Conservation (phyloP, 2,888 invertebrate species). For the Hecatera dysodea region DNA sequence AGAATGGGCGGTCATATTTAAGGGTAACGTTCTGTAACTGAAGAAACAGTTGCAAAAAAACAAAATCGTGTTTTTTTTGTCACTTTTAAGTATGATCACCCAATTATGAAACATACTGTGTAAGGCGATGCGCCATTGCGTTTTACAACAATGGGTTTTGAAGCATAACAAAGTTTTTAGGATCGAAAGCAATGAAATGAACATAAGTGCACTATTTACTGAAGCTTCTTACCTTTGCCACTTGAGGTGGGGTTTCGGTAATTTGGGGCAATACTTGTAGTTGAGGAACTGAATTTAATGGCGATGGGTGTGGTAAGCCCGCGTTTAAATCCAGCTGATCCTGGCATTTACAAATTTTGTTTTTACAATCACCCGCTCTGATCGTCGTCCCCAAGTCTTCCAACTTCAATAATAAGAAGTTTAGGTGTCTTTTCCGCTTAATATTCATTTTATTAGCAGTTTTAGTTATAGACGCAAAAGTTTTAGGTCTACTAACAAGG, state of each 20-base stretch:
- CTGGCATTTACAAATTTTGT: conserved; percentile 24
- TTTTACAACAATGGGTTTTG: not conserved
- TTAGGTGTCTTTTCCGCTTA: conserved; percentile 8
- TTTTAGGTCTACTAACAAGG: not conserved
- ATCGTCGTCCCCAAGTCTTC: conserved; percentile 9
- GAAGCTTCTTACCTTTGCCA: conserved; percentile 34
- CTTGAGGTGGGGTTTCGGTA: conserved; percentile 9
- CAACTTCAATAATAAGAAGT: conserved; percentile 42
- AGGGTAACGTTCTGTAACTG: too few relatives aligned
- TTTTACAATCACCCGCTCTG: conserved; percentile 11
- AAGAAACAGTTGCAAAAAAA: too few relatives aligned
- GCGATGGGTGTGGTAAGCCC: not conserved
- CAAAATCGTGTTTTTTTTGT: too few relatives aligned
- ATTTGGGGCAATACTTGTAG: not conserved
- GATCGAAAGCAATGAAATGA: not conserved
- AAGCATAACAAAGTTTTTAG: not conserved
- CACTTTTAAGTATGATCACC: too few relatives aligned
- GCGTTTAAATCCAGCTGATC: conserved; percentile 11
- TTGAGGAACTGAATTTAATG: not conserved
- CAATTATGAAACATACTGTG: too few relatives aligned
- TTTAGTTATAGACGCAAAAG: not conserved
- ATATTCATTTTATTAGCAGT: not conserved
- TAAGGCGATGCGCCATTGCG: not conserved
- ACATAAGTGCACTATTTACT: conserved; percentile 2
- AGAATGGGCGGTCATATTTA: too few relatives aligned